A percentile compares a stretch with the other conserved stretches of the same genome.
These are phyloP conservation scores for Mycteria americana DNA, from an alignment of 2,797 vertebrate genomes.

Conservation along the genomic window DNA sequence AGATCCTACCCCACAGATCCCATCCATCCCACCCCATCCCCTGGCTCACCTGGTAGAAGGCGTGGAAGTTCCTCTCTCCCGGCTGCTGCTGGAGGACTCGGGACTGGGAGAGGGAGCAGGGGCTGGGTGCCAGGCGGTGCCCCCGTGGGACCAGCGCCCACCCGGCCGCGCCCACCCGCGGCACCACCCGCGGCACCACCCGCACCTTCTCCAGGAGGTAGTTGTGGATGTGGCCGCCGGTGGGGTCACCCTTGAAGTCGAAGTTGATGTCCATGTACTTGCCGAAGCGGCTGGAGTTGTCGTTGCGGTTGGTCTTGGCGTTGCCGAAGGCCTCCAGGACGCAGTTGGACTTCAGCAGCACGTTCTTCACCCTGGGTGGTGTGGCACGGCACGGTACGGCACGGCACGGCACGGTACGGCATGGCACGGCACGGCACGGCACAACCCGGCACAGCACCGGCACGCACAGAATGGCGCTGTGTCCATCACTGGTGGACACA, in stretches of 20 bases:
- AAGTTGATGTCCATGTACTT: conserved; percentile 99
- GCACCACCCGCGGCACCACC: accelerated
- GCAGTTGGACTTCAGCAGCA: conserved; percentile 91
- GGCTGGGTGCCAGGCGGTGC: not conserved
- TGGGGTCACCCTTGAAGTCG: conserved; percentile 93
- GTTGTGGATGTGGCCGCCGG: conserved; percentile 92
- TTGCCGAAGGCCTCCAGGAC: conserved; percentile 93
- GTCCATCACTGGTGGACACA: too few species aligned
- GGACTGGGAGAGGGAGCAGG: conserved; percentile 77
- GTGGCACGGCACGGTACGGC: accelerated
- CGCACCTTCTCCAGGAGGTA: conserved; percentile 93
- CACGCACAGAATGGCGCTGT: too few species aligned
- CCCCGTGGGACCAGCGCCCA: accelerated
- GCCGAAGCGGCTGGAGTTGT: conserved; percentile 94
- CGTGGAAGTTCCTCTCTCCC: conserved; percentile 93
- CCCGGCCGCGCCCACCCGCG: accelerated
- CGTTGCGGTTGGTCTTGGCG: conserved; percentile 92
- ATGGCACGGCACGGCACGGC: too few species aligned
- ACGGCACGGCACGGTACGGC: accelerated
- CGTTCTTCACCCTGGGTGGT: conserved; percentile 83
- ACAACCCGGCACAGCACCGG: too few species aligned
- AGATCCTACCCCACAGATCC: not conserved
- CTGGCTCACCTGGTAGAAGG: conserved; percentile 87
- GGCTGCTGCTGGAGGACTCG: conserved; percentile 89
- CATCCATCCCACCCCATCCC: too few species aligned